Base-by-base conservation (phyloP, 1,140 invertebrate species). In the Cotesia chilonis region DNA sequence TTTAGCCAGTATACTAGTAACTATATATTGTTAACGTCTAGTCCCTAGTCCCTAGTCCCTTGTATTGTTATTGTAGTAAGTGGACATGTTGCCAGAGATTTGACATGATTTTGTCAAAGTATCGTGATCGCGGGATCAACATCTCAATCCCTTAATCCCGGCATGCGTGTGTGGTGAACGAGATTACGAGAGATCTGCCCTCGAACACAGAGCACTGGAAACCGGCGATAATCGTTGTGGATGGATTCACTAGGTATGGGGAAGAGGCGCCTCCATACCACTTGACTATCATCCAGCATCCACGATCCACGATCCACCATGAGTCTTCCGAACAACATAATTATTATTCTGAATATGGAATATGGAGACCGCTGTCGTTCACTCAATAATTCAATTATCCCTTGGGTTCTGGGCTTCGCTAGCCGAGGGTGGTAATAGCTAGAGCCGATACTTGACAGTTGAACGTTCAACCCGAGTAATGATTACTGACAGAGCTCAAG, bases 321-420 rank as follows among this genome's bases (percentile, higher is more conserved):
- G n/a, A 37, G 20, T 41, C 20, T 64, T 10, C 55, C n/a, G 47
- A 36, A 57, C 60, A 28, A 59, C 55, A 41, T 55, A 35, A 65
- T 71, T 41, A 67, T 72, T 72, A 66, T 72, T 57, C 70, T 14
- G 47, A 57, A 72, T 67, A 67, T 72, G 52, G 47, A 57, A 72
- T 67, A 67, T 72, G 52, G 64, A 72, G 6, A 47, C 70, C 63
- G 59, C 36, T 66, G 70, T 72, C 63, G 51, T 51, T 71, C 61
- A 67, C 60, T 57, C 52, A 28, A 57, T 67, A 67, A 72, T 72
- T 72, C 36, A 72, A 66, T 72, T 72, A 72, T 70, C 20, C 57
- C 41, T 47, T 47, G 6, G 5, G 41, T 47, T 47, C 41, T 47
- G 41, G 41, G 41, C 41, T 47, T 28, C 28, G 28, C 41, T 5